Evolutionary conservation across 23 tunicate genomes (phyloP), one percentile per base, ranked within the genome.

Genomic region (Ascidia mentula): DNA sequence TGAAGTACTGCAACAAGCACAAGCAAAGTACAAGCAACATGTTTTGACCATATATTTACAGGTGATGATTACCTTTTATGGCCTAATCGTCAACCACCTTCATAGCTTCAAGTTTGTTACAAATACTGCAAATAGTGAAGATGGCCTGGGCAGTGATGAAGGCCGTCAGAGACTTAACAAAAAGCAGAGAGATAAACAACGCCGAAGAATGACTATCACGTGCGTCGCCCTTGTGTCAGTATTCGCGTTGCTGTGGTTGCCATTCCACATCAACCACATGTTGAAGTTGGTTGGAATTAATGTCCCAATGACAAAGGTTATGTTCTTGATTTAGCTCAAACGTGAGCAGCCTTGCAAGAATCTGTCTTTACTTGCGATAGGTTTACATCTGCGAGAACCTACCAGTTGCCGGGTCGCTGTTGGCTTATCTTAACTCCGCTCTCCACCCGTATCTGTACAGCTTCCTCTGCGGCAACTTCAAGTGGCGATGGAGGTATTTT

Each of bases 181-280:
- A 34, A 45, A 88, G 38, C 76, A 76, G 1, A 81, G 91, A 5
- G 80, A 72, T 73, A 82, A 74, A 42, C 91, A 91, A 40, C 76
- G 88, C 31, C 46, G 77, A 26, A 60, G 97, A 5, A 88, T 91
- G 40, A 85, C 97, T 5, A 85, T 91, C 7, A 91, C 86, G 97
- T 91, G 97, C 46, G 97, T 88, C 2, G 79, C 87, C 6, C 77
- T 91, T 36, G 97, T 91, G 39, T 28, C 59, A 28, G 65, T 38
- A 42, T 91, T 91, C 73, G 73, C 45, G 37, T 34, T 82, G 4
- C 86, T 90, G 84, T 91, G 97, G 97, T 60, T 91, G 4, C 91
- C 85, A 9, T 91, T 86, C 36, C 97, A 91, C 53, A 72, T 87
- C 1, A 53, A 70, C 0, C 91, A 91, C 38, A 30, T 91, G 38